Base-by-base conservation (phyloP, 2,888 invertebrate species). In the Venustoraphidia nigricollis region DNA sequence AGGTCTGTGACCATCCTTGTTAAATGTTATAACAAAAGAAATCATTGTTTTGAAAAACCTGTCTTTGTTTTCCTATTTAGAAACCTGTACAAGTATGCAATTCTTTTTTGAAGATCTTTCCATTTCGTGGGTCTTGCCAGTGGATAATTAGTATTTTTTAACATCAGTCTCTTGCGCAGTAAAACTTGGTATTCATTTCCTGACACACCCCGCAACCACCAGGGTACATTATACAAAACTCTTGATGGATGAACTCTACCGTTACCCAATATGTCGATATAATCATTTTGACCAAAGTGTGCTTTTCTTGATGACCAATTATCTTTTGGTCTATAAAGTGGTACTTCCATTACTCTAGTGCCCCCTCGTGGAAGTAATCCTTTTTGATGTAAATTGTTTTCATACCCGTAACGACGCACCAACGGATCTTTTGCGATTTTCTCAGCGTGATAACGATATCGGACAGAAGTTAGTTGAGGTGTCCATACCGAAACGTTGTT, bases 271-370 rank as follows among this genome's bases (percentile, higher is more conserved):
- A 97, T 93, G 64, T 97, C 95, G 54, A 96, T 93, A 61, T 95
- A 96, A 66, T 96, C 95, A 69, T 96, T 96, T 64, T 94, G 94
- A 0, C 96, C 96, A 69, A 88, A 92, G 1, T 91, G 64, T 2
- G 93, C 91, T 59, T 76, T 76, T 57, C 80, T 83, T 55, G 80
- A 75, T 0, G 70, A 61, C 94, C 94, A 96, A 1, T 66, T 59
- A 66, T 91, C 77, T 54, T 69, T 74, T 3, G 90, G 90, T 48
- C 76, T 72, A 57, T 86, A 86, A 37, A 75, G 68, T 0, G 87
- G 87, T 60, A 86, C 75, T 1, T 81, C 77, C 5, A 77, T 60
- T 38, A 69, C 57, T 48, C 66, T 65, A 36, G 63, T 71, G 2
- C 73, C 72, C 50, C 68, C 66, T 57, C 84, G 77, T 0, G 92